Base-by-base conservation (phyloP, 1,140 invertebrate genomes). In the Drosophila nebulosa region DNA sequence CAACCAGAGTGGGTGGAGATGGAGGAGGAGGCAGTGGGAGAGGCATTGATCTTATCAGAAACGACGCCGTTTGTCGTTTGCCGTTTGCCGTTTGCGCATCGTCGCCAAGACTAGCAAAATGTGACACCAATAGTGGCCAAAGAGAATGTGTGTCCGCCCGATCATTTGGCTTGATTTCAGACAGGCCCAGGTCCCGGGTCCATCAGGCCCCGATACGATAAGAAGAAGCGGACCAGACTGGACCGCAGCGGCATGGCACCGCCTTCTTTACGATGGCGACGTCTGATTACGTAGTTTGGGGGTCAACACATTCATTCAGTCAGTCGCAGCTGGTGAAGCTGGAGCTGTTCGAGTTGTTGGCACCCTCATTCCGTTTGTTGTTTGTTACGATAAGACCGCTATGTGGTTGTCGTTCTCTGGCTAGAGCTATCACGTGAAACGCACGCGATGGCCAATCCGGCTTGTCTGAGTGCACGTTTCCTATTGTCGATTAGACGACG, bases 391-490 rank as follows among this genome's bases (percentile, higher is more conserved):
- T 56, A 56, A 56, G 53, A 56, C 27, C 53, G 27, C 27, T 58
- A n/a, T 24, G 14, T 24, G 30, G 56, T 58, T 12, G 56, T 22
- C 14, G 27, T n/a, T 22, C 30, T 21, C 30, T 36, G 12, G 2
- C 30, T 32, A 12, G 30, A 12, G 10, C 52, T 36, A 77, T 74
- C 70, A 77, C 74, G 74, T 77, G 66, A 77, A 77, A 36, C 52
- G 46, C 74, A 77, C 74, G 62, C 74, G 74, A 74, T 50, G 58
- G n/a, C 10, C 7, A 35, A 14, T 35, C 51, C 30, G 36, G 46
- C 62, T 57, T 57, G 10, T 3, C 18, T 55, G 12, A 12, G 22
- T 64, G 39, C 39, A 46, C 39, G 39, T 46, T 46, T 46, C 39
- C 14, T 10, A 21, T 46, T 46, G 39, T n/a, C 16, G 39, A 46